Evolutionary conservation across 2,113 vertebrate genomes (phyloP), one percentile per base, ranked within the genome.

Genomic region (Smithornis capensis): DNA sequence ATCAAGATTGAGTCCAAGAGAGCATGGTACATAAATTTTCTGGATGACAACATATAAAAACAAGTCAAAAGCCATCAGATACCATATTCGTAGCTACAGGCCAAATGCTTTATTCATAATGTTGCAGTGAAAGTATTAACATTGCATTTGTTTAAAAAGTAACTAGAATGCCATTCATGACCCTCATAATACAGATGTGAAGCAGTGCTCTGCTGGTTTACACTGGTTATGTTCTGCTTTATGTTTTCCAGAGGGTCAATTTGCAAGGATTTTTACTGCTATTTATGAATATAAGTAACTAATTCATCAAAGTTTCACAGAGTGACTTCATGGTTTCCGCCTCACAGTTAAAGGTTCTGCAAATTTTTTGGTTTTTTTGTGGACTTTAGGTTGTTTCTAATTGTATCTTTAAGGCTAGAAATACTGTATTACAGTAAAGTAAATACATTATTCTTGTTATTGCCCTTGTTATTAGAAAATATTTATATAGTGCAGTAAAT

Each of bases 61-160:
- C 60, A 70, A 89, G 76, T 71, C 53, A 79, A 84, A 92, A 94
- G 35, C 79, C 31, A 40, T 86, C 56, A 70, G 79, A 77, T 71
- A 42, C 81, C 42, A 68, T 84, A 80, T 93, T 77, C 60, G 12
- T 94, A 82, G 93, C 97, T 94, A 25, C 44, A 40, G 96, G 96
- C 87, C 78, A 97, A 96, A 97, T 98, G 69, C 96, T 94, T 98
- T 97, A 98, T 98, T 96, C 97, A 87, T 95, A 90, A 22, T 86
- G 65, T 77, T 64, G 57, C 89, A 97, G 94, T 97, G 94, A 80
- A 98, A 97, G 98, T 98, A 98, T 98, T 98, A 98, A 97, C 94
- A 97, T 96, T 98, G 87, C 97, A 97, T 98, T 98, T 97, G 98
- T 97, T 98, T 98, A 98, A 98, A 98, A 95, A 98, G 97, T 98